Percentiles rank a stretch among this genome's conserved stretches.
Evolutionary conservation across 2,888 invertebrate species (phyloP).

Genomic region (Dascillus cervinus): DNA sequence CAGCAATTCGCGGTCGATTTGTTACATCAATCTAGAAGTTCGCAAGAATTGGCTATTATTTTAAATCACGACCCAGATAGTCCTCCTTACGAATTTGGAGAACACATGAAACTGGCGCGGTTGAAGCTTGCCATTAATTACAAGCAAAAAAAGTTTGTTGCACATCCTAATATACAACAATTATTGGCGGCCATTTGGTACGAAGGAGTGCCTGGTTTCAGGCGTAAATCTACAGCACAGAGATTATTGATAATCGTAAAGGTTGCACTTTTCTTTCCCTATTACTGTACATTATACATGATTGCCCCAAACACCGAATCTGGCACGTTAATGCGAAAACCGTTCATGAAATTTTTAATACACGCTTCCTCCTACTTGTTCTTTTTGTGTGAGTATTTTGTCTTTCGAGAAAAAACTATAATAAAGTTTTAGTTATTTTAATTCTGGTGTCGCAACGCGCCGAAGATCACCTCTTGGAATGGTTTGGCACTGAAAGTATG

Average conservation of each 20-base stretch:
- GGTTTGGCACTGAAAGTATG: conserved; percentile 67
- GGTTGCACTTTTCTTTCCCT: conserved; percentile 77
- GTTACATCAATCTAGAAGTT: conserved; percentile 84
- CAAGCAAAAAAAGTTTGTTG: conserved; percentile 94
- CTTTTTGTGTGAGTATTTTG: conserved; percentile 74
- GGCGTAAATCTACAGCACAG: conserved; percentile 67
- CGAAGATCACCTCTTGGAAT: conserved; percentile 65
- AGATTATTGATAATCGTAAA: conserved; percentile 60
- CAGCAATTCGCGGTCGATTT: conserved; percentile 89
- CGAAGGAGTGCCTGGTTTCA: conserved; percentile 89
- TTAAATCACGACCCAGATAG: conserved; percentile 82
- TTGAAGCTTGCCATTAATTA: conserved; percentile 87
- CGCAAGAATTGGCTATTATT: conserved; percentile 87
- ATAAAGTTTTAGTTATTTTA: conserved; percentile 71
- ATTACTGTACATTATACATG: conserved; percentile 81
- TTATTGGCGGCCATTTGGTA: conserved; percentile 89
- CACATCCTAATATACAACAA: conserved; percentile 94
- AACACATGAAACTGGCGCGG: conserved; percentile 76
- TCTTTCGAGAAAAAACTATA: background rate
- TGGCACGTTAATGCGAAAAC: conserved; percentile 81
- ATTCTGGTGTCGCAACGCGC: conserved; percentile 89
- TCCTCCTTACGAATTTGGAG: conserved; percentile 66
- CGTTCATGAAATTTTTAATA: conserved; percentile 94
- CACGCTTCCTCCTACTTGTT: conserved; percentile 91
- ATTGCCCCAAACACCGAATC: conserved; percentile 71